Percentiles rank a stretch among this genome's conserved stretches.
Evolutionary conservation across 2,113 vertebrate species (phyloP).

Genomic region (Pelmatolapia mariae): DNA sequence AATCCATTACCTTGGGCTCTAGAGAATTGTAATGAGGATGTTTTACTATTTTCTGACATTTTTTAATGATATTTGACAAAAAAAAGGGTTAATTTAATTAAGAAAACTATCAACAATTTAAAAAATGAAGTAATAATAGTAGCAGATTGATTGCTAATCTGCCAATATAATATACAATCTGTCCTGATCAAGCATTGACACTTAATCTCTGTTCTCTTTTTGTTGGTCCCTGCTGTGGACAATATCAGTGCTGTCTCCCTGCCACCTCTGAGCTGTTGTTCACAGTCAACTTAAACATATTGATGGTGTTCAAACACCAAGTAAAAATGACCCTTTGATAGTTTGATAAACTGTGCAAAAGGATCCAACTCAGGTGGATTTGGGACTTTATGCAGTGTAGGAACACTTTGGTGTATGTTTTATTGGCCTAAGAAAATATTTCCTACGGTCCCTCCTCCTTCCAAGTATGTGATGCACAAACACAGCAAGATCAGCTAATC

Average conservation of each 20-base stretch:
- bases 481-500: not conserved
- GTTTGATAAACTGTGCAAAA: not conserved
- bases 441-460: not conserved
- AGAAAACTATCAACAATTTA: not conserved
- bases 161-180: not conserved
- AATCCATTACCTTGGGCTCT: not conserved
- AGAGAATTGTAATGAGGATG: not conserved
- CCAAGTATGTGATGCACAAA: not conserved
- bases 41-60: not conserved
- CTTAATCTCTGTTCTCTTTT: not conserved
- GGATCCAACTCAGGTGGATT: not conserved
- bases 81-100: not conserved
- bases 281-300: slow-evolving; percentile 3
- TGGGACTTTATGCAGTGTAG: not conserved
- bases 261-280: not conserved
- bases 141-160: not conserved
- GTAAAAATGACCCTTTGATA: slow-evolving; percentile 8
- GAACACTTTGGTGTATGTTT: not conserved
- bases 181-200: not conserved
- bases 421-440: not conserved
- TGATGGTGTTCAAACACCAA: not conserved
- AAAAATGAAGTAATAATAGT: not conserved
- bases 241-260: not conserved
- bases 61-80: not conserved
- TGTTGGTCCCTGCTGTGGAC: not conserved